Conservation (phyloP, 2,888 invertebrate genomes). For the Calliphora vomitoria region DNA sequence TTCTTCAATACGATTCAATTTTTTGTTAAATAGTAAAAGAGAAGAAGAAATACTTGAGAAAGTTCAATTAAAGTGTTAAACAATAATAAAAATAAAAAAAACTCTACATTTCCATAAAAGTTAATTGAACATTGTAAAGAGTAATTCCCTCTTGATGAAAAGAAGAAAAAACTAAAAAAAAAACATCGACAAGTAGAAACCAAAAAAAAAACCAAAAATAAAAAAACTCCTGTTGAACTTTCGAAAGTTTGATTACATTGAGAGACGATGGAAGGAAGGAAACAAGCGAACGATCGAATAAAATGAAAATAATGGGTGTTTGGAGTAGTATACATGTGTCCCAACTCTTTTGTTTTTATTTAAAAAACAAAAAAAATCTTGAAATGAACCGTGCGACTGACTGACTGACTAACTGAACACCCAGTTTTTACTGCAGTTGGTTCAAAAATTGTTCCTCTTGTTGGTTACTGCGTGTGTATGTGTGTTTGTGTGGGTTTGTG, state of each 20-base stretch:
- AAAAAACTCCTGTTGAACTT: conserved; percentile 72
- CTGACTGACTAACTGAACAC: conserved; percentile 44
- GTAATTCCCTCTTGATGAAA: conserved; percentile 50
- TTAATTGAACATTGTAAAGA: conserved; percentile 71
- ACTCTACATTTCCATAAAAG: conserved; percentile 70
- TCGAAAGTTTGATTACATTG: conserved; percentile 67
- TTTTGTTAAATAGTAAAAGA: background rate
- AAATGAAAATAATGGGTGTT: conserved; percentile 64
- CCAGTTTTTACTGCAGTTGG: conserved; percentile 60
- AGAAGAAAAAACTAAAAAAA: conserved; percentile 43
- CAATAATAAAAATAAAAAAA: conserved; percentile 57
- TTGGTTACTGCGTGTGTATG: conserved; percentile 40
- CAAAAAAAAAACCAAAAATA: conserved; percentile 41
- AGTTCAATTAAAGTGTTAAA: conserved; percentile 68
- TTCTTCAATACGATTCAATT: conserved; percentile 38
- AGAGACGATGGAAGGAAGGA: background rate
- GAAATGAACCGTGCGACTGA: background rate
- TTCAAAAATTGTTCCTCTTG: conserved; percentile 33
- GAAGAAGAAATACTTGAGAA: conserved; percentile 66
- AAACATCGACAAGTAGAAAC: conserved; percentile 26
- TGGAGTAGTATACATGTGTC: conserved; percentile 29
- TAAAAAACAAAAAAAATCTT: conserved; percentile 1
- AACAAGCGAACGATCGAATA: conserved; percentile 9
- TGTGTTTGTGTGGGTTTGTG: conserved; percentile 71
- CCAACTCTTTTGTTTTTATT: conserved; percentile 55